Conservation (phyloP, 35 echinoderm and acorn worm genomes). For the Ophioderma brevispina region DNA sequence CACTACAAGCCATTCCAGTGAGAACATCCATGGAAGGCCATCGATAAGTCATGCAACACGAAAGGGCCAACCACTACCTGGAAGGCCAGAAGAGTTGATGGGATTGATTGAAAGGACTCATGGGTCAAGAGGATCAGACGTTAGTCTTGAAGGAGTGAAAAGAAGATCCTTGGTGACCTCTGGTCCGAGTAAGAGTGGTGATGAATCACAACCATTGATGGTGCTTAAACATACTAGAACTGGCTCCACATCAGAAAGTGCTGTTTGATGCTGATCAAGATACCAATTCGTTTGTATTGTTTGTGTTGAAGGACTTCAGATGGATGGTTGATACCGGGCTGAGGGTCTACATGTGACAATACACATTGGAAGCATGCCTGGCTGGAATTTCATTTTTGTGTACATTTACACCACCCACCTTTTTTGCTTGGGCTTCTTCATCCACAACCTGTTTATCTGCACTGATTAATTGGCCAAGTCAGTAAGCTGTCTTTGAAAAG, state of each 20-base stretch:
- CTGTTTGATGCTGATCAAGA: neutral
- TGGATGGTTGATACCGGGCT: too few relatives aligned
- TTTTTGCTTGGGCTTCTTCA: too few relatives aligned
- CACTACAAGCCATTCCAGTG: neutral
- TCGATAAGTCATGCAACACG: neutral
- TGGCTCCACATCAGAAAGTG: neutral
- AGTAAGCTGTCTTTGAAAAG: too few relatives aligned
- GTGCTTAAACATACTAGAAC: neutral
- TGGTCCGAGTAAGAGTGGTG: constrained; percentile 20
- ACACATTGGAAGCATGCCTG: too few relatives aligned
- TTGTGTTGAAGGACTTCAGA: too few relatives aligned
- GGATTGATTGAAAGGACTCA: constrained; percentile 18
- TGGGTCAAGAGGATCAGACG: constrained; percentile 15
- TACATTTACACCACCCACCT: too few relatives aligned
- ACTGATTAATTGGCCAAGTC: too few relatives aligned
- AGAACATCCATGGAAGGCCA: neutral
- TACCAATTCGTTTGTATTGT: too few relatives aligned
- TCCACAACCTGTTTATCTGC: too few relatives aligned
- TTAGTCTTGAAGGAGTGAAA: constrained; percentile 19
- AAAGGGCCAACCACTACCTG: neutral
- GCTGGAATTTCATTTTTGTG: too few relatives aligned
- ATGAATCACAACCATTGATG: constrained; percentile 32
- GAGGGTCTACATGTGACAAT: too few relatives aligned
- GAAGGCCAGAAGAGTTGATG: constrained; percentile 17
- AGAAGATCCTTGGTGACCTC: neutral